Conservation (phyloP, 1,140 invertebrate species). For the Drosophila miranda region DNA sequence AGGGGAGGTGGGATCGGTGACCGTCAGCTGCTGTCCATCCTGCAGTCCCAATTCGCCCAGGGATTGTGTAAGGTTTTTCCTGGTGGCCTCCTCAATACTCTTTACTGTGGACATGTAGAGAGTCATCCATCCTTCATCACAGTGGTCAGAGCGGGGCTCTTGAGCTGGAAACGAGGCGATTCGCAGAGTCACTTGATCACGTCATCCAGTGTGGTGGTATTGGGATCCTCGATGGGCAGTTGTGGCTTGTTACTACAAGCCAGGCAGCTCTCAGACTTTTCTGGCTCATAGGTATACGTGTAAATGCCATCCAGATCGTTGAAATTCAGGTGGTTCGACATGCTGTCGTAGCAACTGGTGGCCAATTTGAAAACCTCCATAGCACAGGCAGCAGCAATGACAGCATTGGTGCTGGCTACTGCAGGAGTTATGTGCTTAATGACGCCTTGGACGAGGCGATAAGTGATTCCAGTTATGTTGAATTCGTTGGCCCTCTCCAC, state of each 20-base stretch:
- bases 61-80: conserved; percentile 93
- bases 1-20: conserved; percentile 95
- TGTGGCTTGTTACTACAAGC: conserved; percentile 92
- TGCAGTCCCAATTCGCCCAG: conserved; percentile 91
- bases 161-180: conserved; percentile 90
- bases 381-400: conserved; percentile 96
- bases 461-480: conserved; percentile 94
- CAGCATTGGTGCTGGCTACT: conserved; percentile 99
- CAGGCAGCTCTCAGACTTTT: conserved; percentile 92
- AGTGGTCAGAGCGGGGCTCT: conserved; percentile 87
- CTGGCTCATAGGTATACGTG: conserved; percentile 96
- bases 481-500: conserved; percentile 94
- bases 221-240: conserved; percentile 86
- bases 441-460: conserved; percentile 97
- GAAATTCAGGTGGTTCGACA: conserved; percentile 99
- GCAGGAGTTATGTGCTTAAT: conserved; percentile 99
- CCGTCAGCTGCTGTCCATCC: conserved; percentile 92
- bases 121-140: conserved; percentile 88
- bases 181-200: conserved; percentile 92
- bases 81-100: conserved; percentile 94
- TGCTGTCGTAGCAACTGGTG: conserved; percentile 92
- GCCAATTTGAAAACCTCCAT: conserved; percentile 99
- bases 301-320: conserved; percentile 98
- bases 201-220: conserved; percentile 90
- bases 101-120: conserved; percentile 95